Evolutionary conservation across 2,113 vertebrate species (phyloP).

Genomic region (Aspiorhynchus laticeps): DNA sequence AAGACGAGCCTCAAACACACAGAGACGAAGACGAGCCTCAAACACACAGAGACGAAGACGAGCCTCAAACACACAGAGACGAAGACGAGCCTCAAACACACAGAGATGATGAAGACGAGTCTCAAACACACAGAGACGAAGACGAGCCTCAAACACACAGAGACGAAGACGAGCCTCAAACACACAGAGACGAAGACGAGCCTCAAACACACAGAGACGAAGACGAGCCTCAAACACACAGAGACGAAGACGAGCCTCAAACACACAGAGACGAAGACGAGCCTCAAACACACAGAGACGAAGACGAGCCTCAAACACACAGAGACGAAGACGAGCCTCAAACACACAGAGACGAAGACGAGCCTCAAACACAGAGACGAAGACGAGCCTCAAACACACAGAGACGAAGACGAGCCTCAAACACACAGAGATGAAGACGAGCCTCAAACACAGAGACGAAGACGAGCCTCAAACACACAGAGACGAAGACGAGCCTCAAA

Average conservation of each 20-base stretch:
- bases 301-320: not conserved
- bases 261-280: conserved; percentile 1
- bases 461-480: not conserved
- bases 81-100: no score
- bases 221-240: not conserved
- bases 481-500: not conserved
- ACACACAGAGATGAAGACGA: not conserved
- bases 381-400: not conserved
- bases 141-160: not conserved
- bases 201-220: conserved; percentile 1
- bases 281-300: not conserved
- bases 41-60: not conserved
- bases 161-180: not conserved
- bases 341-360: not conserved
- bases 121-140: not conserved
- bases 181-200: not conserved
- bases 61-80: conserved; percentile 14
- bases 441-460: no score
- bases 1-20: not conserved
- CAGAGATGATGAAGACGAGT: not conserved
- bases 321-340: not conserved
- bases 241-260: not conserved
- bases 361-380: no score
- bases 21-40: not conserved
- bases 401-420: not conserved